These are phyloP conservation scores for Enoplosus armatus DNA, from an alignment of 2,797 vertebrate species.

Conservation along the genomic window DNA sequence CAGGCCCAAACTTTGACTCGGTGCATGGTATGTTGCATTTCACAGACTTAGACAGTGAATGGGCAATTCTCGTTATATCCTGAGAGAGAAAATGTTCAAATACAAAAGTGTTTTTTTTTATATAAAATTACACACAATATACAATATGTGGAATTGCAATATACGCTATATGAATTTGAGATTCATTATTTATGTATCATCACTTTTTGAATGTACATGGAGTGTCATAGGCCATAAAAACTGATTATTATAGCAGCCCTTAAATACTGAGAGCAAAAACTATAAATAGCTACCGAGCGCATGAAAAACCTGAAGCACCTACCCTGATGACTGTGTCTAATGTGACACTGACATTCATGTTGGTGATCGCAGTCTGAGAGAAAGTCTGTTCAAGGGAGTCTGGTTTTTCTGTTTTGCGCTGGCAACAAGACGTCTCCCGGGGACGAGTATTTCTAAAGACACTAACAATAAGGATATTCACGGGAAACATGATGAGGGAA, in stretches of 20 bases:
- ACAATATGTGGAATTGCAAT: background rate
- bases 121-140: background rate
- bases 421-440: slow-evolving; percentile 62
- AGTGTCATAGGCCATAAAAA: background rate
- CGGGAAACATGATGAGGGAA: slow-evolving; percentile 95
- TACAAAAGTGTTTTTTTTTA: background rate
- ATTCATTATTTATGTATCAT: background rate
- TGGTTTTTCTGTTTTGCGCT: slow-evolving; percentile 69
- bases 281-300: background rate
- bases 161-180: background rate
- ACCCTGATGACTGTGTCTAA: slow-evolving; percentile 88
- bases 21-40: slow-evolving; percentile 78
- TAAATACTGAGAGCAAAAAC: background rate
- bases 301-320: background rate
- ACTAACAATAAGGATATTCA: slow-evolving; percentile 94
- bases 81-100: slow-evolving; percentile 58
- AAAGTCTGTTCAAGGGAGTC: slow-evolving; percentile 59
- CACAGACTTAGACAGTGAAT: slow-evolving; percentile 84
- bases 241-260: background rate
- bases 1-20: slow-evolving; percentile 64
- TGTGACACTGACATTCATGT: slow-evolving; percentile 75
- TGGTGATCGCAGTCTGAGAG: slow-evolving; percentile 41
- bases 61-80: slow-evolving; percentile 88
- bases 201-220: background rate
- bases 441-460: slow-evolving; percentile 89